phyloP scores from a whole-genome alignment of 2,888 invertebrate species.

The Protophormia terraenovae region DNA sequence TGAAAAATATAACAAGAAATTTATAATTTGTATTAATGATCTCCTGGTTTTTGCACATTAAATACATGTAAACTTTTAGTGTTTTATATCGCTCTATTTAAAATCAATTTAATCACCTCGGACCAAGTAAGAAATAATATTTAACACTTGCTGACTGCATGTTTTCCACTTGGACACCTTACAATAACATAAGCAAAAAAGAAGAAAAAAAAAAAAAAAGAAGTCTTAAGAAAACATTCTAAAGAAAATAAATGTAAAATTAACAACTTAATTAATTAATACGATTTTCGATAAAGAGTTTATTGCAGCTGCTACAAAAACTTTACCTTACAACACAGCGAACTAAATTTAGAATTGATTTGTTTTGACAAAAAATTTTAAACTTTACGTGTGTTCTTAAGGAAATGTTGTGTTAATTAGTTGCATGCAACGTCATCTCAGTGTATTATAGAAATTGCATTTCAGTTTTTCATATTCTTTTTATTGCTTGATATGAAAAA shows the following conservation, averaged over 20 bases:
- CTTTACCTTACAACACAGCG: slow-evolving; percentile 57
- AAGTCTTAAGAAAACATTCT: too few species aligned
- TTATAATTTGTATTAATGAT: not conserved
- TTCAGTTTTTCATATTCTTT: not conserved
- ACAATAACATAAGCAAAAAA: not conserved
- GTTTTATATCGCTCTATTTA: not conserved
- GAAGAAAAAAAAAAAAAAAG: too few species aligned
- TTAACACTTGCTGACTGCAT: slow-evolving; percentile 6
- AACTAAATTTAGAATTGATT: slow-evolving; percentile 43
- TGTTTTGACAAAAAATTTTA: slow-evolving; percentile 38
- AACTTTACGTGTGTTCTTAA: slow-evolving; percentile 58
- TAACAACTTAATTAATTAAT: slow-evolving; percentile 79
- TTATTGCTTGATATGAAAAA: slow-evolving; percentile 6
- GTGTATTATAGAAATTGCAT: not conserved
- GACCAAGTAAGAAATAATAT: not conserved
- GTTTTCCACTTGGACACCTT: slow-evolving; percentile 45
- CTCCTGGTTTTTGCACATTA: not conserved
- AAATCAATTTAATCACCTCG: slow-evolving; percentile 10
- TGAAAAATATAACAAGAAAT: too few species aligned
- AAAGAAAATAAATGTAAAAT: slow-evolving; percentile 75
- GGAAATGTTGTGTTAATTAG: slow-evolving; percentile 65
- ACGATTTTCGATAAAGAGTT: slow-evolving; percentile 69
- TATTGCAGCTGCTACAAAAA: slow-evolving; percentile 74
- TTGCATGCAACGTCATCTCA: slow-evolving; percentile 27
- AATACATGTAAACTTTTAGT: not conserved